phyloP scores from a whole-genome alignment of 2,113 vertebrate genomes.

The Pseudopodoces humilis region DNA sequence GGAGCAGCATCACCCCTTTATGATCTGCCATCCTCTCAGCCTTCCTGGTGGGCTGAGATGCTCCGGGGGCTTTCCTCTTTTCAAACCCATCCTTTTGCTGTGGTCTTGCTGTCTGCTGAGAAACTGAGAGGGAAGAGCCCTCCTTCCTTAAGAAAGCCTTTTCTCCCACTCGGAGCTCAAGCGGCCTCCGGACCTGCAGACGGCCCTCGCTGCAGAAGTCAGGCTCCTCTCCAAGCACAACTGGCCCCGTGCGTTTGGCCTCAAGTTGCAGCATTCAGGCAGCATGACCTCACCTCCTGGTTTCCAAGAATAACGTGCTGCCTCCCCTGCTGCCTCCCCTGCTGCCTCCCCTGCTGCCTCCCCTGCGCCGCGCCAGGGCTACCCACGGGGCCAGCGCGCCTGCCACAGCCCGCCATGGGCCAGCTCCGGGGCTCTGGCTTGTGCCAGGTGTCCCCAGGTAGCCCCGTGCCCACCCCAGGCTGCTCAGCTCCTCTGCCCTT shows the following conservation, averaged over 20 bases:
- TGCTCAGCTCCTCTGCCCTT: background rate
- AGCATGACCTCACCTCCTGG: constrained; percentile 68
- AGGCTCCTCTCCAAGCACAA: constrained; percentile 38
- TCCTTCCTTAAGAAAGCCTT: background rate
- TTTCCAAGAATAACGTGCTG: constrained; percentile 63
- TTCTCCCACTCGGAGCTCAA: background rate
- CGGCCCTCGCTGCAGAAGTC: background rate
- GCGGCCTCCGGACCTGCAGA: background rate
- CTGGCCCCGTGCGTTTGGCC: constrained; percentile 33
- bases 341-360: background rate
- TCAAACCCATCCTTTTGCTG: background rate
- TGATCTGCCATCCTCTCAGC: background rate
- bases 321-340: constrained; percentile 26
- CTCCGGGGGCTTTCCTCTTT: background rate
- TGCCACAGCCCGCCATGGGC: background rate
- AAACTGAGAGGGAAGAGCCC: background rate
- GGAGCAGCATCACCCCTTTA: background rate
- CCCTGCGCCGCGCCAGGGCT: background rate
- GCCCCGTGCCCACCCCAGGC: accelerated
- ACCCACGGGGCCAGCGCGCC: background rate
- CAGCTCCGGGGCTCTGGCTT: background rate
- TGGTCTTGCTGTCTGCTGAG: background rate
- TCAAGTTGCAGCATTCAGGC: constrained; percentile 67
- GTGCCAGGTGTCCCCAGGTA: too few relatives aligned
- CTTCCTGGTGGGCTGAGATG: background rate